A percentile compares a stretch with the other conserved stretches of the same genome.
Evolutionary conservation across 2,113 vertebrate genomes (phyloP).

Genomic region (Trichechus manatus): DNA sequence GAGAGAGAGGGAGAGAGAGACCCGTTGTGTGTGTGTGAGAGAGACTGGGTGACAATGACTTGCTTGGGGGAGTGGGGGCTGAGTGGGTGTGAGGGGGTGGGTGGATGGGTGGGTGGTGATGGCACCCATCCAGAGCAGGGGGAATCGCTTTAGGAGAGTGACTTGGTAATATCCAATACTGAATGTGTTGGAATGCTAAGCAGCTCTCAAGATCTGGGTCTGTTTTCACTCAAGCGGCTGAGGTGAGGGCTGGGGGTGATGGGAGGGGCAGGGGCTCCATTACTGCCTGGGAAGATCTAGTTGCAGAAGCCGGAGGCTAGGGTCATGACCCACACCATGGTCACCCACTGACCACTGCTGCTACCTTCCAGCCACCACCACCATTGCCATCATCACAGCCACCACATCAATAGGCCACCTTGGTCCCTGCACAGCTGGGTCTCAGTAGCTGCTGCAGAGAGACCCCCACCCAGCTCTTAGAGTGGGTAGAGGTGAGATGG

Average conservation of each 20-base stretch:
- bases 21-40: neutral
- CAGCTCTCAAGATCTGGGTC: constrained; percentile 82
- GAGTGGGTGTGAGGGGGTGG: neutral
- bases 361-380: neutral
- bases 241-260: constrained; percentile 71
- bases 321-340: neutral
- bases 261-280: constrained; percentile 62
- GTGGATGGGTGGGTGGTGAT: neutral
- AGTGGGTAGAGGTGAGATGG: too few species aligned
- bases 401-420: fast-evolving
- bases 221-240: constrained; percentile 81
- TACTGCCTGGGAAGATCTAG: constrained; percentile 75
- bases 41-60: neutral
- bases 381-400: fast-evolving
- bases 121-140: constrained; percentile 36
- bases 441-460: fast-evolving
- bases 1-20: neutral
- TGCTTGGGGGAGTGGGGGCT: neutral
- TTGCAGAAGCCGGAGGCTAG: constrained; percentile 53
- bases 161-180: constrained; percentile 75
- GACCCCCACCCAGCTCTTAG: neutral
- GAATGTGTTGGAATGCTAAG: constrained; percentile 84
- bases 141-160: constrained; percentile 72
- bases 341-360: neutral
- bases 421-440: neutral